Percentiles rank a stretch among this genome's conserved stretches.
These are phyloP conservation scores for Gisinianus flammeolus DNA, from an alignment of 2,888 invertebrate species.

Conservation along the genomic window DNA sequence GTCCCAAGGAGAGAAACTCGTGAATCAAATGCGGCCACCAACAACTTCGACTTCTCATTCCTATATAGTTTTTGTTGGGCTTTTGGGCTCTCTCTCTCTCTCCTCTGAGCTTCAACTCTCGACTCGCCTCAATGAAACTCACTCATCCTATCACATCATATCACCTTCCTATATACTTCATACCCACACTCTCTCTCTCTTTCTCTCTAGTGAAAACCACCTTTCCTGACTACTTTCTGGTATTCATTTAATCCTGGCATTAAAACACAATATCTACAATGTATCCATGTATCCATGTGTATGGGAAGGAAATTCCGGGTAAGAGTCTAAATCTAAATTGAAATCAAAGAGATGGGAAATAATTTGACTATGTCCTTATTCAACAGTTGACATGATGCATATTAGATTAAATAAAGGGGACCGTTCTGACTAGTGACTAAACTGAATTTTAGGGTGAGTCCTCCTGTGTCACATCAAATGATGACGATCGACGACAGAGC, in stretches of 20 bases:
- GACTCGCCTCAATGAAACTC: no score
- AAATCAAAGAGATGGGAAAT: no score
- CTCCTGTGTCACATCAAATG: no score
- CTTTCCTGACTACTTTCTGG: no score
- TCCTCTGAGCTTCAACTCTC: background rate
- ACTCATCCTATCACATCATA: background rate
- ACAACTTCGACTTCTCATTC: background rate
- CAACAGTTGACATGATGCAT: background rate
- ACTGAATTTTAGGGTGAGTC: no score
- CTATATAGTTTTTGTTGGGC: background rate
- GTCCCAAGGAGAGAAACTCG: conserved; percentile 11
- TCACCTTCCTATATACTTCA: background rate
- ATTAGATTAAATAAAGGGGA: background rate
- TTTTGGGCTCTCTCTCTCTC: background rate
- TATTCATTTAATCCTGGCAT: no score
- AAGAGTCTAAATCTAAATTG: no score
- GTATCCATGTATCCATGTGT: no score
- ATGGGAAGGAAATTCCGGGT: no score
- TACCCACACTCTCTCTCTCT: background rate
- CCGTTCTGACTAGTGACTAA: no score
- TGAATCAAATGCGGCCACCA: conserved; percentile 3
- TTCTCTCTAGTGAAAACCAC: no score
- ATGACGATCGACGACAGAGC: background rate
- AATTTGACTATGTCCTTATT: background rate
- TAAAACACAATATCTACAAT: no score